phyloP scores from a whole-genome alignment of 2,797 vertebrate genomes.

The Phataginus tricuspis region DNA sequence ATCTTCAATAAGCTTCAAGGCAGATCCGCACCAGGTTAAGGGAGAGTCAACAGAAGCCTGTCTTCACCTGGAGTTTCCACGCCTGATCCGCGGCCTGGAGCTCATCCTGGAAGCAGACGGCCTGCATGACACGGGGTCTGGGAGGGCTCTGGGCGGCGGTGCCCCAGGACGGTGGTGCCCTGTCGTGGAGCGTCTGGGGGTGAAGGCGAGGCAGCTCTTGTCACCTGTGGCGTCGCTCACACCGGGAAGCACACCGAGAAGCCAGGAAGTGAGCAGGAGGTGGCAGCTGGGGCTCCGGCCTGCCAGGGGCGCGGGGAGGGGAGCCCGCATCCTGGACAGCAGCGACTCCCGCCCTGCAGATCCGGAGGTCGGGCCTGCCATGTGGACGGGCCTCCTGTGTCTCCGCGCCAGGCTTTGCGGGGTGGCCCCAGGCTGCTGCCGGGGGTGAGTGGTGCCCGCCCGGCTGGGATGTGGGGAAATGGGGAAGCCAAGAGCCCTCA shows the following conservation, averaged over 20 bases:
- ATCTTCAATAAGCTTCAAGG: neutral
- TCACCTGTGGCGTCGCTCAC: neutral
- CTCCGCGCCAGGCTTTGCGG: rapidly evolving
- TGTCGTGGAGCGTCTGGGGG: neutral
- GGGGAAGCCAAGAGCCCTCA: neutral
- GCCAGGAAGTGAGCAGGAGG: rapidly evolving
- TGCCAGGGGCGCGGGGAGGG: neutral
- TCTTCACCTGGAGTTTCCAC: conserved; percentile 69
- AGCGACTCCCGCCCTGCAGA: neutral
- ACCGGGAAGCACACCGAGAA: neutral
- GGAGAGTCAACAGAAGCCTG: conserved; percentile 62
- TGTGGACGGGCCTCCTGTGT: rapidly evolving
- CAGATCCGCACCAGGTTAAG: conserved; percentile 66
- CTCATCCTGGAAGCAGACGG: neutral
- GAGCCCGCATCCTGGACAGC: rapidly evolving
- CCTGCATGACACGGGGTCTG: rapidly evolving
- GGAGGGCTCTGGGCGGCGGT: neutral
- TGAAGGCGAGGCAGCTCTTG: neutral
- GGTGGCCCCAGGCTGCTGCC: too few species aligned
- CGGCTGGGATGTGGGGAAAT: neutral
- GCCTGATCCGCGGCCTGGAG: conserved; percentile 55
- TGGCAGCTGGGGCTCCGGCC: neutral
- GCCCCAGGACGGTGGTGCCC: neutral
- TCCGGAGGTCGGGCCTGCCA: neutral
- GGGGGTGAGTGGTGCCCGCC: neutral